Percentiles rank a stretch among this genome's conserved stretches.
Conservation (phyloP, 2,113 vertebrate genomes). For the Callipepla squamata region DNA sequence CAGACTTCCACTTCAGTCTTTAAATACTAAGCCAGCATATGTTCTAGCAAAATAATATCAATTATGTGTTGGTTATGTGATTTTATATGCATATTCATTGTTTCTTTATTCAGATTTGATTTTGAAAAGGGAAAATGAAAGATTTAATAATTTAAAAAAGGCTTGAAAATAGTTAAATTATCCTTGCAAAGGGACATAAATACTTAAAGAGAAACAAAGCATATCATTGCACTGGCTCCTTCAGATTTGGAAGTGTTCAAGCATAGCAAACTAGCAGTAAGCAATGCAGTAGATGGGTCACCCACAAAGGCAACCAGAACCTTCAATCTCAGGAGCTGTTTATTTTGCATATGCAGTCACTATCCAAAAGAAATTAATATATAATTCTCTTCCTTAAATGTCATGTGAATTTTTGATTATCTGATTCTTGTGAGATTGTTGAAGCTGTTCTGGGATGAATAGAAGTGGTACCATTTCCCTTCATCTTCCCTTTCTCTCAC, state of each 20-base stretch:
- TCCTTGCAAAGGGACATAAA: neutral
- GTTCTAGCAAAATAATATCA: neutral
- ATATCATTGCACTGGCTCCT: neutral
- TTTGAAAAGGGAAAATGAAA: neutral
- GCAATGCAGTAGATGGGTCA: neutral
- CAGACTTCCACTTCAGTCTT: neutral
- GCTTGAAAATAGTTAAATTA: neutral
- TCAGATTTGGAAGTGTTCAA: neutral
- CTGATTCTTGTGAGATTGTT: slow-evolving; percentile 6
- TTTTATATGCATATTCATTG: neutral
- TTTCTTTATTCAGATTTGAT: neutral
- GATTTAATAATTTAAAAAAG: neutral
- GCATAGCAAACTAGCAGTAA: neutral
- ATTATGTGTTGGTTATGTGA: neutral
- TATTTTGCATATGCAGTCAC: neutral
- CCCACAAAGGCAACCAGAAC: neutral
- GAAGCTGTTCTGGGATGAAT: neutral
- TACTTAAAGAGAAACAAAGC: neutral
- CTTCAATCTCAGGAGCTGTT: accelerated
- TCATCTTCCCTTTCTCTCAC: slow-evolving; percentile 23
- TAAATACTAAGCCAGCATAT: neutral
- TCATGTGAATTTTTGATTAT: slow-evolving; percentile 27
- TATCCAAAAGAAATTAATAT: neutral
- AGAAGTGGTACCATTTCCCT: neutral
- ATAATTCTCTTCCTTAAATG: slow-evolving; percentile 10